Percentiles rank a stretch among this genome's conserved stretches.
Evolutionary conservation across 2,113 vertebrate genomes (phyloP).

Genomic region (Arothron firmamentum): DNA sequence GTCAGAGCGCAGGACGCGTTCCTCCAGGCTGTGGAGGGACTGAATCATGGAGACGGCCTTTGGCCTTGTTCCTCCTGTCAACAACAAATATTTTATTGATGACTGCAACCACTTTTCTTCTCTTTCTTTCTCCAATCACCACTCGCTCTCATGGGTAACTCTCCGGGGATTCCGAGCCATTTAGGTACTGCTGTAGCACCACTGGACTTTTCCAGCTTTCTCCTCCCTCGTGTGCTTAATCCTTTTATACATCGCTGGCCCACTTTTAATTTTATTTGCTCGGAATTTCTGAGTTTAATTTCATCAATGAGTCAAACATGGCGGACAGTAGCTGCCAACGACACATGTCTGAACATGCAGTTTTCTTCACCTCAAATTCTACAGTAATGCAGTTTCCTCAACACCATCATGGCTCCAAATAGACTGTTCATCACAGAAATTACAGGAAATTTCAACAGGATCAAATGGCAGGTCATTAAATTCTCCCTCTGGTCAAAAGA

Average conservation of each 20-base stretch:
- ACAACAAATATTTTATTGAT: not conserved
- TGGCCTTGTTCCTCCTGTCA: not conserved
- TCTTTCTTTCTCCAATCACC: too few relatives aligned
- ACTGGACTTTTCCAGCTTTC: too few relatives aligned
- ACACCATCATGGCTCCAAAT: slow-evolving; percentile 31
- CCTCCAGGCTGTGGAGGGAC: not conserved
- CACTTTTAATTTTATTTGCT: not conserved
- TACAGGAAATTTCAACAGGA: slow-evolving; percentile 30
- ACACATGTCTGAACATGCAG: not conserved
- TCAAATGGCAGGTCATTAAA: slow-evolving; percentile 46
- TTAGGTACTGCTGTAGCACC: too few relatives aligned
- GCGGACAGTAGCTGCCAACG: not conserved
- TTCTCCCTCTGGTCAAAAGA: slow-evolving; percentile 8
- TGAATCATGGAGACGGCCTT: too few relatives aligned
- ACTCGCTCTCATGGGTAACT: too few relatives aligned
- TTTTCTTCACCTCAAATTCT: slow-evolving; percentile 10
- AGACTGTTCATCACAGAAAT: slow-evolving; percentile 27
- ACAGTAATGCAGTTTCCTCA: slow-evolving; percentile 9
- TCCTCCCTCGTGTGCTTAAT: not conserved
- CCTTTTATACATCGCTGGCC: too few relatives aligned
- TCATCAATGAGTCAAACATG: not conserved
- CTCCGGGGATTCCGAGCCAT: too few relatives aligned
- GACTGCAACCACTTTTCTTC: not conserved
- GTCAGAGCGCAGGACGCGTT: not conserved
- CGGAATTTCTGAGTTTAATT: not conserved